phyloP scores from a whole-genome alignment of 2,888 invertebrate species.

The Drosophila nr. perissopoda region DNA sequence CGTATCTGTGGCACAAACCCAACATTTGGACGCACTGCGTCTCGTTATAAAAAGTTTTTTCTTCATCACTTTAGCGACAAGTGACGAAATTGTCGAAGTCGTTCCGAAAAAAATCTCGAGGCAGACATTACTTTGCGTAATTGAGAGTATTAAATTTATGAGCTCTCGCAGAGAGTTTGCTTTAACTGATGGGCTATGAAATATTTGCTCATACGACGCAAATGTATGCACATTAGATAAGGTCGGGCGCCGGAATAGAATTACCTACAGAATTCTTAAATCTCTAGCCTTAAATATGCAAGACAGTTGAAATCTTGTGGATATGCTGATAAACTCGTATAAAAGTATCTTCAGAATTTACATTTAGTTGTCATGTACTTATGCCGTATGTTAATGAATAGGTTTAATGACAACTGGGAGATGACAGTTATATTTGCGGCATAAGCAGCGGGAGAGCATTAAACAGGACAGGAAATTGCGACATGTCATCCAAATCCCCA shows the following conservation, averaged over 20 bases:
- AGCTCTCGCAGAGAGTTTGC: constrained; percentile 38
- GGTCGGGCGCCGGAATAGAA: constrained; percentile 8
- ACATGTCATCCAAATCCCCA: constrained; percentile 31
- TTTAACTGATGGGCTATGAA: constrained; percentile 55
- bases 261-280: constrained; percentile 14
- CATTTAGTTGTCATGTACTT: constrained; percentile 37
- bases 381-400: constrained; percentile 41
- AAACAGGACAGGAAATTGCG: constrained; percentile 21
- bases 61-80: constrained; percentile 47
- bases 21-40: constrained; percentile 42
- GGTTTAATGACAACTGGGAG: constrained; percentile 42
- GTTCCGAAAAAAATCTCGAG: constrained; percentile 36
- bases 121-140: constrained; percentile 65
- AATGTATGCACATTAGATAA: constrained; percentile 48
- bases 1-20: neutral
- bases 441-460: neutral
- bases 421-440: constrained; percentile 38
- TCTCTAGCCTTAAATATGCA: constrained; percentile 12
- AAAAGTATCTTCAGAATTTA: constrained; percentile 16
- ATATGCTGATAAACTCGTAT: constrained; percentile 21
- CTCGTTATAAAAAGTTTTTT: constrained; percentile 19
- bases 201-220: constrained; percentile 34
- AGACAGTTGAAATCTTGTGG: constrained; percentile 17
- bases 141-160: constrained; percentile 68
- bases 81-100: constrained; percentile 16